These are phyloP conservation scores for Drosophila meridionalis DNA, from an alignment of 2,888 invertebrate genomes.

Conservation along the genomic window DNA sequence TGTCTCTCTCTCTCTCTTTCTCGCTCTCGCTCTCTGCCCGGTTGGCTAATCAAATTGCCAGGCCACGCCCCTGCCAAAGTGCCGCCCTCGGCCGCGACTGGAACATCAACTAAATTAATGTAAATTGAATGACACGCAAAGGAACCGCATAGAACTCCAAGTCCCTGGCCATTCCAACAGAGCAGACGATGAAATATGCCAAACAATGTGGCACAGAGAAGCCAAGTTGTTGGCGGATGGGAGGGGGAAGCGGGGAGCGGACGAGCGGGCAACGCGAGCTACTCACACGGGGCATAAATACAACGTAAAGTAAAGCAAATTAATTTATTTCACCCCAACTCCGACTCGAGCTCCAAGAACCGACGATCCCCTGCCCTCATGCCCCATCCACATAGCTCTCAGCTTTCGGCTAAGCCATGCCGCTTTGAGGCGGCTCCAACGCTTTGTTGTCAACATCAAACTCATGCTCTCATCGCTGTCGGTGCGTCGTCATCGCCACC, in stretches of 20 bases:
- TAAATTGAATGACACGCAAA: slow-evolving; percentile 55
- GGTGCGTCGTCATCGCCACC: slow-evolving; percentile 30
- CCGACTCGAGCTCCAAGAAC: slow-evolving; percentile 13
- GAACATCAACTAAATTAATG: slow-evolving; percentile 70
- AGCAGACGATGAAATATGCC: slow-evolving; percentile 26
- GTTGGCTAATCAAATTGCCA: slow-evolving; percentile 64
- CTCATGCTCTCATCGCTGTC: slow-evolving; percentile 16
- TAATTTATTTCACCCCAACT: slow-evolving; percentile 52
- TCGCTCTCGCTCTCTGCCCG: background rate
- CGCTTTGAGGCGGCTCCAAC: slow-evolving; percentile 29
- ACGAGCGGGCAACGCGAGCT: background rate
- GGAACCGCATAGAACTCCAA: slow-evolving; percentile 58
- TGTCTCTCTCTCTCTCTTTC: background rate
- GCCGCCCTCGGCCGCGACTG: slow-evolving; percentile 17
- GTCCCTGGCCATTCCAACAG: slow-evolving; percentile 26
- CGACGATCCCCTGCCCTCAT: background rate
- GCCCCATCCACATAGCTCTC: background rate
- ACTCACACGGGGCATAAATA: slow-evolving; percentile 25
- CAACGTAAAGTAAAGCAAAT: slow-evolving; percentile 52
- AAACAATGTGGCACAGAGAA: slow-evolving; percentile 27
- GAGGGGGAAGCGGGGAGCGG: background rate
- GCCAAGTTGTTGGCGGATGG: background rate
- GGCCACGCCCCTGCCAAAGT: slow-evolving; percentile 34
- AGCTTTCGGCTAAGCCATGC: slow-evolving; percentile 22
- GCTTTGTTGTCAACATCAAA: slow-evolving; percentile 42